These are phyloP conservation scores for Mythimna pallens DNA, from an alignment of 2,888 invertebrate species.

Conservation along the genomic window DNA sequence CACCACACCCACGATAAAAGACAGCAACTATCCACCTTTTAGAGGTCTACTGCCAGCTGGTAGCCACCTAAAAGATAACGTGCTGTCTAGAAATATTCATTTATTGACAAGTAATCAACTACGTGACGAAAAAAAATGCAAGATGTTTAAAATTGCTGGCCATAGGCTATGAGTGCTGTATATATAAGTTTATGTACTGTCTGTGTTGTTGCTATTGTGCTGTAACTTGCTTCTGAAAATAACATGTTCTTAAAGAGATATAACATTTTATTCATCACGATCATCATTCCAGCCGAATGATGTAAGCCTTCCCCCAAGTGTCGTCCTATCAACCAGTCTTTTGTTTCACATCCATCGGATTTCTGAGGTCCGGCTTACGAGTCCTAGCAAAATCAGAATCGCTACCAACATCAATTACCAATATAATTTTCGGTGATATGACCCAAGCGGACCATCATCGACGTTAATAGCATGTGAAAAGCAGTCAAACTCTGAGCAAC, in stretches of 20 bases:
- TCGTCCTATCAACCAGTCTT: not conserved
- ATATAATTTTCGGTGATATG: too few relatives aligned
- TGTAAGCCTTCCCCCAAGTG: not conserved
- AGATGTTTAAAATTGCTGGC: slow-evolving; percentile 85
- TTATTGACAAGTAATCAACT: slow-evolving; percentile 70
- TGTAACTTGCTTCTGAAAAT: slow-evolving; percentile 15
- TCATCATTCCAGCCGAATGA: not conserved
- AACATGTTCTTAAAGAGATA: not conserved
- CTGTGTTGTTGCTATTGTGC: slow-evolving; percentile 34
- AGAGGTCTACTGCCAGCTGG: slow-evolving; percentile 51
- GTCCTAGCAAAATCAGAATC: too few relatives aligned
- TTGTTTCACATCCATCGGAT: not conserved
- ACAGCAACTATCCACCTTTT: slow-evolving; percentile 50
- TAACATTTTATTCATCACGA: not conserved
- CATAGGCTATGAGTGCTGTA: slow-evolving; percentile 75
- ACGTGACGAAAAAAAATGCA: slow-evolving; percentile 79
- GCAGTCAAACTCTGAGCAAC: too few relatives aligned
- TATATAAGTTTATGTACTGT: slow-evolving; percentile 26
- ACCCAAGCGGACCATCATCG: too few relatives aligned
- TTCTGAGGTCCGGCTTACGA: too few relatives aligned
- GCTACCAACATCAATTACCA: too few relatives aligned
- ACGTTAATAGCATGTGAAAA: too few relatives aligned
- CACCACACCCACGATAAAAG: slow-evolving; percentile 51
- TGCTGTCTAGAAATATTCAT: slow-evolving; percentile 70
- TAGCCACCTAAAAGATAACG: slow-evolving; percentile 62